Percentiles rank a stretch among this genome's conserved stretches.
Conservation (phyloP, 2,113 vertebrate genomes). For the Tretioscincus oriximinensis region DNA sequence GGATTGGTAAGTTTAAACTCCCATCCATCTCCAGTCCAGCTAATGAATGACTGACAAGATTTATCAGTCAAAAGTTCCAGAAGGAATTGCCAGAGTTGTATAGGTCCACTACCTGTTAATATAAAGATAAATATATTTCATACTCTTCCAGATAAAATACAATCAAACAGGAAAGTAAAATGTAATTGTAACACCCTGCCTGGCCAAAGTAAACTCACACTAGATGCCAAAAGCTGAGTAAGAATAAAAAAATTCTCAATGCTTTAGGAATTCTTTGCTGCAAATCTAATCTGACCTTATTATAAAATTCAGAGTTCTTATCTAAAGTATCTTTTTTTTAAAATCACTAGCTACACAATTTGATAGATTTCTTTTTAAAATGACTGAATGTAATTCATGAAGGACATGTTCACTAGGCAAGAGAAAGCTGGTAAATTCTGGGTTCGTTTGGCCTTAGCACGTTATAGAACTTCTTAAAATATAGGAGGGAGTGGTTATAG, state of each 20-base stretch:
- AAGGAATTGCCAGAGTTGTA: constrained; percentile 91
- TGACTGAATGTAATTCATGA: neutral
- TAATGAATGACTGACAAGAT: constrained; percentile 86
- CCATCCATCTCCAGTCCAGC: constrained; percentile 91
- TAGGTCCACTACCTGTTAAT: constrained; percentile 84
- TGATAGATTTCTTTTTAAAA: constrained; percentile 7
- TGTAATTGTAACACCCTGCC: neutral
- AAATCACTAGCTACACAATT: constrained; percentile 28
- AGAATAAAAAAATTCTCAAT: neutral
- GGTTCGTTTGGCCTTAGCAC: neutral
- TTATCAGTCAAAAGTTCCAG: constrained; percentile 87
- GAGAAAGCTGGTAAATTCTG: neutral
- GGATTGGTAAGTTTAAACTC: constrained; percentile 90
- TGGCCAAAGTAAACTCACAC: neutral
- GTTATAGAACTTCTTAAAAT: neutral
- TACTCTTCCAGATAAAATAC: constrained; percentile 6
- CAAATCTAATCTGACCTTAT: neutral
- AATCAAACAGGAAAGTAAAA: too few species aligned
- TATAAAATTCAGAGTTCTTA: constrained; percentile 9
- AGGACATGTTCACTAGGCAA: constrained; percentile 29
- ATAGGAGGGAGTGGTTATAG: rapidly evolving
- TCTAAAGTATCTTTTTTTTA: neutral
- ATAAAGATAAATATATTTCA: neutral
- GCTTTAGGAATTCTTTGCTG: neutral
- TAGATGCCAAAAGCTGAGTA: neutral